Conservation (phyloP, 2,113 vertebrate genomes). For the Geococcyx californianus region DNA sequence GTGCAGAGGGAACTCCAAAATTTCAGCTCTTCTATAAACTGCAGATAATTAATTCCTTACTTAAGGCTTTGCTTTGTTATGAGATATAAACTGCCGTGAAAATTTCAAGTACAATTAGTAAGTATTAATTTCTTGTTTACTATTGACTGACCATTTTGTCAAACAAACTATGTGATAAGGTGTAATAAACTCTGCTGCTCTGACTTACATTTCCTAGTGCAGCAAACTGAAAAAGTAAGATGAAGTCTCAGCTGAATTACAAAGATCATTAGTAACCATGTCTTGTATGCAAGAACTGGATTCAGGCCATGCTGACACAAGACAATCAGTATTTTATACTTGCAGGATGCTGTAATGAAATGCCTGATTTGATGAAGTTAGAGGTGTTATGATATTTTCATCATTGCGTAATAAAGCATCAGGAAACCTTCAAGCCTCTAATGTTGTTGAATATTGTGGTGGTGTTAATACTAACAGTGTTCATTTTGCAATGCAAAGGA, state of each 20-base stretch:
- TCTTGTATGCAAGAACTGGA: slow-evolving; percentile 35
- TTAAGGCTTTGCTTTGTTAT: background rate
- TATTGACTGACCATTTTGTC: slow-evolving; percentile 12
- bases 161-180: slow-evolving; percentile 1
- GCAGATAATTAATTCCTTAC: background rate
- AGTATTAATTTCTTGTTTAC: slow-evolving; percentile 17
- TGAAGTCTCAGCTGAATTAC: slow-evolving; percentile 21
- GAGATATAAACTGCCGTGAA: background rate
- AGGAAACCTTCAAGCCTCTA: slow-evolving; percentile 35
- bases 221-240: slow-evolving; percentile 22
- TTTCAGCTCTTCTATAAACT: background rate
- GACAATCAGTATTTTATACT: slow-evolving; percentile 22
- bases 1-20: background rate
- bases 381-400: slow-evolving; percentile 22
- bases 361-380: slow-evolving; percentile 52
- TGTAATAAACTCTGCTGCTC: slow-evolving; percentile 34
- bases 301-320: slow-evolving; percentile 4
- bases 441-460: background rate
- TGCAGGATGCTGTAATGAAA: slow-evolving; percentile 23
- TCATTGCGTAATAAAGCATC: slow-evolving; percentile 29
- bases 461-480: background rate
- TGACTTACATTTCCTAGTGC: slow-evolving; percentile 16
- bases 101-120: background rate
- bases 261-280: slow-evolving; percentile 32
- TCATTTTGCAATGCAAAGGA: background rate